Evolutionary conservation across 2,113 vertebrate species (phyloP).

Genomic region (Aleadryas rufinucha): DNA sequence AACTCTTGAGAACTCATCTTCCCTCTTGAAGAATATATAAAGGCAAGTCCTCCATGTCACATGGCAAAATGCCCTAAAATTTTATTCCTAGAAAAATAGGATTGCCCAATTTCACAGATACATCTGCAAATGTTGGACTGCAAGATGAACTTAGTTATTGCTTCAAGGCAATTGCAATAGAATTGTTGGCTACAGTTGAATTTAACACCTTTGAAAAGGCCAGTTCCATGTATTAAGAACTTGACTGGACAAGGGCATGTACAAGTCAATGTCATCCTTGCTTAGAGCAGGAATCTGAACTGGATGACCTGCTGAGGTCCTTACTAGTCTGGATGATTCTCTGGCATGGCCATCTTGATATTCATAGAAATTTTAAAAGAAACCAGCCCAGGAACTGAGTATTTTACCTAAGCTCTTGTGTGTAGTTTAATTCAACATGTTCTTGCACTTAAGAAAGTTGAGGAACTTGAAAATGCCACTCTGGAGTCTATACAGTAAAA

Average conservation of each 20-base stretch:
- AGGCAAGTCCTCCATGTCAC: rapidly evolving
- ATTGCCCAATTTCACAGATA: not conserved
- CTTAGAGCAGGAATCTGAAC: not conserved
- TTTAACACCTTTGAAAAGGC: not conserved
- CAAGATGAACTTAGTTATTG: not conserved
- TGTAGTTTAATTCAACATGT: not conserved
- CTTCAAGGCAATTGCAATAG: not conserved
- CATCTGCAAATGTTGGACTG: not conserved
- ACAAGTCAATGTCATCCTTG: not conserved
- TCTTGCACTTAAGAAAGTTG: not conserved
- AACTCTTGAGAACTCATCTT: not conserved
- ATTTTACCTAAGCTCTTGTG: not conserved
- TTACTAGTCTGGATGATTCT: not conserved
- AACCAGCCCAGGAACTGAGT: not conserved
- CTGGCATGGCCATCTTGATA: not conserved
- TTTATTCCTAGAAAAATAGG: not conserved
- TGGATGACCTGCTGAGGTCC: not conserved
- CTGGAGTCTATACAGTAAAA: not conserved
- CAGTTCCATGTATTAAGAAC: not conserved
- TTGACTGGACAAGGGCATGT: not conserved
- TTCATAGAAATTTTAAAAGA: not conserved
- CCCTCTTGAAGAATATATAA: not conserved
- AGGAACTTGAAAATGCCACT: not conserved
- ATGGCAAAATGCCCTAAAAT: not conserved
- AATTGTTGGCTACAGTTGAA: not conserved